Evolutionary conservation across 2,888 invertebrate species (phyloP).

Genomic region (Patella depressa): DNA sequence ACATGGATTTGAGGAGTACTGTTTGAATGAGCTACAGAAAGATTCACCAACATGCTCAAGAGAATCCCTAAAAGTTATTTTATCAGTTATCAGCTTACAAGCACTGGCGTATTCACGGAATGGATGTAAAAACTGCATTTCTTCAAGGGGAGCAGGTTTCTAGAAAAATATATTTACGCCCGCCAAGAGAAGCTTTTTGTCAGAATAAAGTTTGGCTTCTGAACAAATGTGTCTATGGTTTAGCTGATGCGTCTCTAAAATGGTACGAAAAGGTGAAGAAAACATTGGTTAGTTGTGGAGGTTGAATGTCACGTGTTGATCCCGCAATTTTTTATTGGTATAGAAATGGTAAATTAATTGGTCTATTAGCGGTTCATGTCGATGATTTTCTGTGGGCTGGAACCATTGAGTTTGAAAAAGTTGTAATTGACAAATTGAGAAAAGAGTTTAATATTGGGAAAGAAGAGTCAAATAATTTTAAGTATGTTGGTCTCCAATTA

Average conservation of each 20-base stretch:
- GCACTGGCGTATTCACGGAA: no score
- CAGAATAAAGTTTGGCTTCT: no score
- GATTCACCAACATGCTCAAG: neutral
- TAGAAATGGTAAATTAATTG: neutral
- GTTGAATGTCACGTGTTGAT: conserved; percentile 8
- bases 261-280: conserved; percentile 16
- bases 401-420: conserved; percentile 15
- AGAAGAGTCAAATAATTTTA: no score
- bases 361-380: no score
- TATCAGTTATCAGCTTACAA: neutral
- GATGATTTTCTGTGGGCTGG: conserved; percentile 22
- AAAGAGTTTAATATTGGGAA: no score
- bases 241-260: conserved; percentile 25
- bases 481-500: no score
- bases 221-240: conserved; percentile 13
- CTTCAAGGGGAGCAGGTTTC: no score
- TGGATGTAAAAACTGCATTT: no score
- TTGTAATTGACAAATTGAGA: no score
- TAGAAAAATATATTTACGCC: no score
- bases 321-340: conserved; percentile 22
- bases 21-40: neutral
- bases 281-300: neutral
- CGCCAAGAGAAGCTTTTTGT: no score
- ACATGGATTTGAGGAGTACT: conserved; percentile 13
- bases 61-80: neutral